Conservation (phyloP, 2,797 vertebrate genomes). For the Sebastes taczanowskii region DNA sequence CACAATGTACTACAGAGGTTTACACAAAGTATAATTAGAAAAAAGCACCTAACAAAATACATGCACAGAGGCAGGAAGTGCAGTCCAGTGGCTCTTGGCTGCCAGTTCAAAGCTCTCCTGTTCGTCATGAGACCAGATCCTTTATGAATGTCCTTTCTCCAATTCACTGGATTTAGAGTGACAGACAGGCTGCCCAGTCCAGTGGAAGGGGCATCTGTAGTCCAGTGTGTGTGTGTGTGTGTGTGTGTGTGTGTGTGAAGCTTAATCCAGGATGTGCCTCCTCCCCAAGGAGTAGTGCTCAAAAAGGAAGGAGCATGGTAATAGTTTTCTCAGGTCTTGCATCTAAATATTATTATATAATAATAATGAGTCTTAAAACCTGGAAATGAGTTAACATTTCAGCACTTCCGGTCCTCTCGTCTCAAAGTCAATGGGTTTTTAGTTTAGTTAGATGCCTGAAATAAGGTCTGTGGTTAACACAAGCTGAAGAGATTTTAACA, state of each 20-base stretch:
- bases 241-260: constrained; percentile 3
- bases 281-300: constrained; percentile 19
- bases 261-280: constrained; percentile 52
- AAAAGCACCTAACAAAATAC: constrained; percentile 74
- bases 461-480: too few species aligned
- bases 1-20: constrained; percentile 50
- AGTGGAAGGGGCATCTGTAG: constrained; percentile 26
- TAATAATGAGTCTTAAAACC: neutral
- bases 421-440: too few species aligned
- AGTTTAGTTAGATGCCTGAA: too few species aligned
- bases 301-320: constrained; percentile 12
- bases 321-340: constrained; percentile 1
- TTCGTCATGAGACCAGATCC: constrained; percentile 63
- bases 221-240: constrained; percentile 6
- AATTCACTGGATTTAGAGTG: constrained; percentile 44
- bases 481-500: too few species aligned
- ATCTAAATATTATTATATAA: neutral
- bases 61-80: constrained; percentile 72
- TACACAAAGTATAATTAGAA: constrained; percentile 68
- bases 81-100: constrained; percentile 70
- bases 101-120: constrained; percentile 61
- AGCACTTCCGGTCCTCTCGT: too few species aligned
- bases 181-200: constrained; percentile 46
- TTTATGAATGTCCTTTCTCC: constrained; percentile 59
- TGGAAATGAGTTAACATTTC: too few species aligned